Conservation (phyloP, 2,797 vertebrate genomes). For the Lutjanus campechanus region DNA sequence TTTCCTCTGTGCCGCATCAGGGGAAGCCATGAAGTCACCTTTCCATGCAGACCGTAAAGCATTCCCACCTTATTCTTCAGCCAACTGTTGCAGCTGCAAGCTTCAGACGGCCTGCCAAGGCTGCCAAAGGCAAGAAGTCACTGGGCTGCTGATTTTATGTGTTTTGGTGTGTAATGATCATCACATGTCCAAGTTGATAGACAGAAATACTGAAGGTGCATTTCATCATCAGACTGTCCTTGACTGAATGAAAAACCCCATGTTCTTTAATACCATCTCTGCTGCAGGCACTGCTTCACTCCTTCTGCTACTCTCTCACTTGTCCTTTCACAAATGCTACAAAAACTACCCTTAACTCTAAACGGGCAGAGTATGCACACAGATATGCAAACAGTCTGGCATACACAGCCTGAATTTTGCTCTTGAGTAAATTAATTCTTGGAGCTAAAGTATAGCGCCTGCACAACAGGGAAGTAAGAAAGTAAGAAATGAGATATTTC, state of each 20-base stretch:
- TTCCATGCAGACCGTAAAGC: constrained; percentile 23
- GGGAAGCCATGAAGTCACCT: constrained; percentile 37
- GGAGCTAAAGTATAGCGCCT: too few species aligned
- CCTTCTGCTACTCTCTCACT: not conserved
- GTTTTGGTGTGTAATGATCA: constrained; percentile 8
- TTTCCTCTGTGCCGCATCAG: constrained; percentile 13
- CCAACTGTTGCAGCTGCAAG: constrained; percentile 37
- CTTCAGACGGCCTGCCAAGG: constrained; percentile 24
- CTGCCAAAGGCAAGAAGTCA: constrained; percentile 19
- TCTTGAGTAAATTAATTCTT: too few species aligned
- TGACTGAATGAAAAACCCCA: constrained; percentile 15
- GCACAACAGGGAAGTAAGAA: too few species aligned
- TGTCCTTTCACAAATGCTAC: not conserved
- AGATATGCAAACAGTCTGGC: too few species aligned
- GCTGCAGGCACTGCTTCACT: not conserved
- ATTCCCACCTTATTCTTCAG: constrained; percentile 39
- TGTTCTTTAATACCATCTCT: constrained; percentile 7
- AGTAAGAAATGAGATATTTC: too few species aligned
- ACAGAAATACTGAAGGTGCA: constrained; percentile 20
- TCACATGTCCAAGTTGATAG: constrained; percentile 5
- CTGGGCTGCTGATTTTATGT: not conserved
- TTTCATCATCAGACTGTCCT: constrained; percentile 6
- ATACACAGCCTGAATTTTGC: too few species aligned
- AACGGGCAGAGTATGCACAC: not conserved
- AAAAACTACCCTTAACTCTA: not conserved